Conservation (phyloP, 2,888 invertebrate genomes). For the Rhopalosiphum nymphaeae region DNA sequence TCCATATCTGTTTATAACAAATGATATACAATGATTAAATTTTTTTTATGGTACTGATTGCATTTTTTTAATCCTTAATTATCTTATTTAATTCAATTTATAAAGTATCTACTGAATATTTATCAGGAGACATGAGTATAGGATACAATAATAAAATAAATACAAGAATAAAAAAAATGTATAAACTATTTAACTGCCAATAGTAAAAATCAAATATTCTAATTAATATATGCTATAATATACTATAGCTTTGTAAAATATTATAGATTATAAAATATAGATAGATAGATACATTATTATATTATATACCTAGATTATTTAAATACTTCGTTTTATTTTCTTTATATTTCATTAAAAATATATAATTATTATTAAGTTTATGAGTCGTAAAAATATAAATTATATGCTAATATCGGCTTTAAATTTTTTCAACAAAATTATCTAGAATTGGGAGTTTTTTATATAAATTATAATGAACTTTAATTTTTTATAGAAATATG, state of each 20-base stretch:
- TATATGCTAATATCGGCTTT: neutral
- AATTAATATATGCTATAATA: neutral
- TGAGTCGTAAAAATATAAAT: neutral
- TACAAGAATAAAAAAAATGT: neutral
- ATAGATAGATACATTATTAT: neutral
- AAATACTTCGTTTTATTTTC: neutral
- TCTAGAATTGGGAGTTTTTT: neutral
- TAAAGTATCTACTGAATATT: neutral
- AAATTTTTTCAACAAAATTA: neutral
- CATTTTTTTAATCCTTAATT: neutral
- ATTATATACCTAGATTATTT: neutral
- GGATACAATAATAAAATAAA: neutral
- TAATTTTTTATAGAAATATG: neutral
- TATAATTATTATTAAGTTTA: neutral
- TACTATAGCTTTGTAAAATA: neutral
- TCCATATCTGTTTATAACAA: neutral
- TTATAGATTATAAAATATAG: neutral
- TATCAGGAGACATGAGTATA: neutral
- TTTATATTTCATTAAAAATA: neutral
- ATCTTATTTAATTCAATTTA: neutral
- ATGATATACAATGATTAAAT: neutral
- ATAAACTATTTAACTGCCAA: neutral
- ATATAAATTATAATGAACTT: neutral
- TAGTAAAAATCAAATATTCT: neutral
- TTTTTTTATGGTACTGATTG: neutral